These are phyloP conservation scores for Drosophila virilis DNA, from an alignment of 1,140 invertebrate species.

Conservation along the genomic window DNA sequence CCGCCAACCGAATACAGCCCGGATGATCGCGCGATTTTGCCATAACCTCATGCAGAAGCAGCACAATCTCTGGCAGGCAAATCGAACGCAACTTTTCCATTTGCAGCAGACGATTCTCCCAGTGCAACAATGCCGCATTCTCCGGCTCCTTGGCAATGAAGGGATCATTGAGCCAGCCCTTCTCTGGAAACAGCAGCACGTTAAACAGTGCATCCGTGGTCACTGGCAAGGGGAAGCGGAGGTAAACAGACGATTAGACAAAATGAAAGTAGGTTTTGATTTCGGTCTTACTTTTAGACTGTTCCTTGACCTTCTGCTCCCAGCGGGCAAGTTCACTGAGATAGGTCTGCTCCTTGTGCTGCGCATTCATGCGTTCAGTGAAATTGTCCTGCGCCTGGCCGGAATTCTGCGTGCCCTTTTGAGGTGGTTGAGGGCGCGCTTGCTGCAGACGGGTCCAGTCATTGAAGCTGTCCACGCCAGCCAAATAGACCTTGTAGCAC, in stretches of 20 bases:
- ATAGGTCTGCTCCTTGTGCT: constrained; percentile 92
- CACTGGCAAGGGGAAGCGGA: constrained; percentile 84
- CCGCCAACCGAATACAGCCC: constrained; percentile 91
- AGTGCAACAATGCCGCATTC: constrained; percentile 54
- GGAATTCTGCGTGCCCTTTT: constrained; percentile 85
- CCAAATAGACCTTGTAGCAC: constrained; percentile 91
- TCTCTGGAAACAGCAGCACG: constrained; percentile 94
- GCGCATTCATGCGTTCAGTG: constrained; percentile 94
- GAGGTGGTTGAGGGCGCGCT: constrained; percentile 89
- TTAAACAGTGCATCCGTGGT: constrained; percentile 93
- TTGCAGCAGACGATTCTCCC: constrained; percentile 86
- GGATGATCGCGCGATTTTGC: constrained; percentile 90
- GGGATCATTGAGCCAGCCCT: constrained; percentile 94
- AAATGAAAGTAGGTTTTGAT: neutral
- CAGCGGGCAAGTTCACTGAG: constrained; percentile 91
- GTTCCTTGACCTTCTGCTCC: constrained; percentile 88
- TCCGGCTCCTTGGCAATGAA: constrained; percentile 74
- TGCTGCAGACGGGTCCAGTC: constrained; percentile 95
- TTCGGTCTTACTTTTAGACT: constrained; percentile 86
- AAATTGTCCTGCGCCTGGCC: constrained; percentile 86
- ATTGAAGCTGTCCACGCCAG: constrained; percentile 93
- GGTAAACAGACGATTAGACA: constrained; percentile 43
- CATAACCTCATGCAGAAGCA: constrained; percentile 92
- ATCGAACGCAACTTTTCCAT: constrained; percentile 90
- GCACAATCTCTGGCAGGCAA: constrained; percentile 93